These are phyloP conservation scores for Leptogaster cylindrica DNA, from an alignment of 2,888 invertebrate genomes.

Conservation along the genomic window DNA sequence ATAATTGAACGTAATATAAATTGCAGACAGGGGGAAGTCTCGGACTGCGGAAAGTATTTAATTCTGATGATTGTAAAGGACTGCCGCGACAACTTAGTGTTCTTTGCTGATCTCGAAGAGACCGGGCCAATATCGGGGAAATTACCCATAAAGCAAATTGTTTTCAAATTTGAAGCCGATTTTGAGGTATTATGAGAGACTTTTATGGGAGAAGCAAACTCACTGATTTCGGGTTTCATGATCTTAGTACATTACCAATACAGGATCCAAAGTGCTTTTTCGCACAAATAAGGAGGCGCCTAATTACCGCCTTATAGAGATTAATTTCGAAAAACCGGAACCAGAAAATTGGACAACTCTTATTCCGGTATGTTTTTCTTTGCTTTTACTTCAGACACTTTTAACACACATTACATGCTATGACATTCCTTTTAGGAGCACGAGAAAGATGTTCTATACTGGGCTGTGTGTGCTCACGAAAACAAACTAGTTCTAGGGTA, in stretches of 20 bases:
- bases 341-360: slow-evolving; percentile 84
- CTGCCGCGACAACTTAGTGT: slow-evolving; percentile 90
- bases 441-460: slow-evolving; percentile 85
- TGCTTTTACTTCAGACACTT: not conserved
- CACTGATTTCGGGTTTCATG: not conserved
- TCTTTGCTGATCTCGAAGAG: slow-evolving; percentile 78
- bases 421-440: slow-evolving; percentile 67
- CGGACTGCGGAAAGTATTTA: slow-evolving; percentile 90
- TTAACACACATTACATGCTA: not conserved
- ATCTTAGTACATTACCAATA: slow-evolving; percentile 85
- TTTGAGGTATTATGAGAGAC: slow-evolving; percentile 76
- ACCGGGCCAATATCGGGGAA: slow-evolving; percentile 69
- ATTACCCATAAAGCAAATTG: slow-evolving; percentile 77
- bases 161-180: slow-evolving; percentile 90
- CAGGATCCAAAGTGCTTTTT: slow-evolving; percentile 81
- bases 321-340: slow-evolving; percentile 75
- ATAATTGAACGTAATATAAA: too few relatives aligned
- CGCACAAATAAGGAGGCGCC: slow-evolving; percentile 93
- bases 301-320: slow-evolving; percentile 85
- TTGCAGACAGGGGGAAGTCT: slow-evolving; percentile 80
- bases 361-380: slow-evolving; percentile 65
- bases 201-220: not conserved
- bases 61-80: slow-evolving; percentile 83
- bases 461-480: slow-evolving; percentile 83
- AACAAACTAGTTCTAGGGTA: slow-evolving; percentile 88